Conservation (phyloP, 2,797 vertebrate genomes). For the Pangasius larnaudii region DNA sequence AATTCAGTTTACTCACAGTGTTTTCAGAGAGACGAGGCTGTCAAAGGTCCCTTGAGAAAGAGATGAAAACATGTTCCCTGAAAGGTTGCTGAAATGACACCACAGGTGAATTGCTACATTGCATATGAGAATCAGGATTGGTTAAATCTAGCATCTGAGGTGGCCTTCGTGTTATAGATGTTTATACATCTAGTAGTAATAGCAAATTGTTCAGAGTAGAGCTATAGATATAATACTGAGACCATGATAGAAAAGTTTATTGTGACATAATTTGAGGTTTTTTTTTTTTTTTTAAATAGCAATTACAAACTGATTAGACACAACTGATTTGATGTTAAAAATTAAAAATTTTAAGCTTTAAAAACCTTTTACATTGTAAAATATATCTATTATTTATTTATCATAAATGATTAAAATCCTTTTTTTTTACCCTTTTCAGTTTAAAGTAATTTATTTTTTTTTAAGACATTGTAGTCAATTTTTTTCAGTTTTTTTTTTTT, state of each 20-base stretch:
- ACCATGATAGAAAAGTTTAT: too few relatives aligned
- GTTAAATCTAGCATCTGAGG: not conserved
- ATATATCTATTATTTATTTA: not conserved
- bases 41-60: slow-evolving; percentile 91
- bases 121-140: not conserved
- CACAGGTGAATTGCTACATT: not conserved
- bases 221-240: not conserved
- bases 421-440: not conserved
- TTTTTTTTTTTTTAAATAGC: not conserved
- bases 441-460: not conserved
- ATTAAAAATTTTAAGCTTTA: too few relatives aligned
- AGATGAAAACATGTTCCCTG: slow-evolving; percentile 94
- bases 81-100: slow-evolving; percentile 84
- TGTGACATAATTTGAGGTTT: too few relatives aligned
- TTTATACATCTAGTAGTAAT: not conserved
- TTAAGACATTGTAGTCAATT: not conserved
- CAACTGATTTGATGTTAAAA: not conserved
- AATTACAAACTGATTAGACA: not conserved
- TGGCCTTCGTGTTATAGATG: not conserved
- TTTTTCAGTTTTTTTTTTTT: too few relatives aligned
- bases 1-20: slow-evolving; percentile 82
- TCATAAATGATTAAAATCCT: not conserved
- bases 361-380: not conserved
- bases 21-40: slow-evolving; percentile 88
- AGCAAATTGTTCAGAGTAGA: not conserved